phyloP scores from a whole-genome alignment of 2,113 vertebrate genomes.

The Archocentrus centrarchus region DNA sequence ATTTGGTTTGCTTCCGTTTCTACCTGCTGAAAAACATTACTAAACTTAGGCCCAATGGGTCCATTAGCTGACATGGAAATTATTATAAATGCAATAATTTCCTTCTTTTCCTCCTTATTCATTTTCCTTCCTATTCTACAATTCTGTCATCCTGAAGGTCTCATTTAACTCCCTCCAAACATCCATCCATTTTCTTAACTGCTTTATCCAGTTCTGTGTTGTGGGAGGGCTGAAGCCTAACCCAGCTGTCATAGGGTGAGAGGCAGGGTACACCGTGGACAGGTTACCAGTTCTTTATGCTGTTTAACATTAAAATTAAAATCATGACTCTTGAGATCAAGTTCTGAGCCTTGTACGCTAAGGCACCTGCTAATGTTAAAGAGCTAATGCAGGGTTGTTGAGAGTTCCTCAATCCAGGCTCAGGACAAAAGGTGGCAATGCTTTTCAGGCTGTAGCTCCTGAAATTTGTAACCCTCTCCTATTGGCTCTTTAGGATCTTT shows the following conservation, averaged over 20 bases:
- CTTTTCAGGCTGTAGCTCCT: neutral
- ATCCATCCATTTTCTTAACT: neutral
- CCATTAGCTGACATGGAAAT: too few species aligned
- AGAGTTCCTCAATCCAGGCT: neutral
- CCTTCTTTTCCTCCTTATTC: neutral
- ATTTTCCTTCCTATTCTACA: neutral
- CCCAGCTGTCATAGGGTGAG: neutral
- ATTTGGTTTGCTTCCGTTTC: too few species aligned
- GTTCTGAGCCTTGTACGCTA: neutral
- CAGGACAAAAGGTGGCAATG: neutral
- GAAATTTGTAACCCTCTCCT: neutral
- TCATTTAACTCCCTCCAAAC: neutral
- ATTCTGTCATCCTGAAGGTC: neutral
- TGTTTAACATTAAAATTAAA: slow-evolving; percentile 1
- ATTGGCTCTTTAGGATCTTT: neutral
- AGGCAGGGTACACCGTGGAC: neutral
- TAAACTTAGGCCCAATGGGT: too few species aligned
- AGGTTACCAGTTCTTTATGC: neutral
- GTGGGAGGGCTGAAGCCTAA: neutral
- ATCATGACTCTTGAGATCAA: neutral
- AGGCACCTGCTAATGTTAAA: neutral
- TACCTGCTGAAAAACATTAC: too few species aligned
- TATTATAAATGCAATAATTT: too few species aligned
- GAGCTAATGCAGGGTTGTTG: neutral
- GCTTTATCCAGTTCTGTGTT: neutral